These are phyloP conservation scores for Malaclemys terrapin DNA, from an alignment of 2,113 vertebrate genomes.

Conservation along the genomic window DNA sequence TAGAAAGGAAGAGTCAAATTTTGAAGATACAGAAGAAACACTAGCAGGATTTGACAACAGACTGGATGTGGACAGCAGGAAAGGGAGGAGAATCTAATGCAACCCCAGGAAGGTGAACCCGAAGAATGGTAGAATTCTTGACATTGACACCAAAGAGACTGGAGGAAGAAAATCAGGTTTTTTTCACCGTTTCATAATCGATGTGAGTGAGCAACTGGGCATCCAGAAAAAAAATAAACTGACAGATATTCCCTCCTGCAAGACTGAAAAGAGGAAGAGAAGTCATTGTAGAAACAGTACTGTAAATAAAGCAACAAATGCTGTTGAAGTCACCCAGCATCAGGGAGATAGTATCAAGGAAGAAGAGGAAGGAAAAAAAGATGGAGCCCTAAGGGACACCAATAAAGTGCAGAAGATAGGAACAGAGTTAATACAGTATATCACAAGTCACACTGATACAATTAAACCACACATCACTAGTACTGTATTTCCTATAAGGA, in stretches of 20 bases:
- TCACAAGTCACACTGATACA: neutral
- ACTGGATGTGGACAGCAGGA: accelerated
- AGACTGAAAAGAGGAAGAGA: neutral
- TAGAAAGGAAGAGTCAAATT: neutral
- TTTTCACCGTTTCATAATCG: neutral
- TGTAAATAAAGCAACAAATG: neutral
- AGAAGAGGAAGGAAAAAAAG: neutral
- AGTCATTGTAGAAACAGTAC: accelerated
- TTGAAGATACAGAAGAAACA: neutral
- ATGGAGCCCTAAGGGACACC: neutral
- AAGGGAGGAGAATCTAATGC: neutral
- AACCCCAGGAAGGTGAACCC: neutral
- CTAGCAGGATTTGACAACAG: neutral
- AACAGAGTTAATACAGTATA: neutral
- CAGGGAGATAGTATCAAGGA: too few relatives aligned
- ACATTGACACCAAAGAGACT: neutral
- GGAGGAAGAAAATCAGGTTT: neutral
- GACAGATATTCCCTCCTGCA: accelerated
- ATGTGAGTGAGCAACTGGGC: neutral
- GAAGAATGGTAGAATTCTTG: neutral
- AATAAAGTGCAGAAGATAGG: neutral
- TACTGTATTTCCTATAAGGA: neutral
- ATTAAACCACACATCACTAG: neutral
- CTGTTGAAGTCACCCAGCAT: neutral
- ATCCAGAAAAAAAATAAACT: neutral